phyloP scores from a whole-genome alignment of 2,797 vertebrate genomes.

The Sylvia borin region DNA sequence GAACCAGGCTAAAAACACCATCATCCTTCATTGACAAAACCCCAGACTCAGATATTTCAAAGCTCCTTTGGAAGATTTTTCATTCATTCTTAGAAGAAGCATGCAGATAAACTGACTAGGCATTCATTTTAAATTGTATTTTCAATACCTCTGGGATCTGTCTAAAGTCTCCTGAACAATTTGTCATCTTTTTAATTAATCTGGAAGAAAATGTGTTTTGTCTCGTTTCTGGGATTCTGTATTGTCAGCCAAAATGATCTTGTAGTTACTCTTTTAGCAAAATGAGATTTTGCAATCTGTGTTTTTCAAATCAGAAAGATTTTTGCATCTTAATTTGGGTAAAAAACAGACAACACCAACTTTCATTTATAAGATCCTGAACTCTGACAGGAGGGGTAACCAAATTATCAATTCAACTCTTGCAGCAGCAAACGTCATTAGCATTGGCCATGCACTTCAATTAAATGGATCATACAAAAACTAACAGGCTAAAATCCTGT shows the following conservation, averaged over 20 bases:
- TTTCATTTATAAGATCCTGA: not conserved
- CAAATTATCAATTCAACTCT: not conserved
- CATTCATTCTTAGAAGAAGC: not conserved
- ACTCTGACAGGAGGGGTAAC: not conserved
- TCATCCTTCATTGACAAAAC: not conserved
- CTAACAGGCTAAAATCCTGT: not conserved
- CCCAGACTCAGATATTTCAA: not conserved
- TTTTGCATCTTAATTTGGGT: not conserved
- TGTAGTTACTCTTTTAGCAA: not conserved
- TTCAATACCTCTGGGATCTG: not conserved
- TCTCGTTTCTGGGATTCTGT: not conserved
- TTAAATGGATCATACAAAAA: not conserved
- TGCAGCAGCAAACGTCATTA: not conserved
- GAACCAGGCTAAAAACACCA: not conserved
- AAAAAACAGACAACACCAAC: not conserved
- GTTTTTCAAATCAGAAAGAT: not conserved
- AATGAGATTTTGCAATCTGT: not conserved
- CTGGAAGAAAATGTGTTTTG: not conserved
- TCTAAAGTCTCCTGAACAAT: not conserved
- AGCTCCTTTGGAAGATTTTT: not conserved
- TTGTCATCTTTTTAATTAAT: conserved; percentile 6
- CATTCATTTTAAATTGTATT: not conserved
- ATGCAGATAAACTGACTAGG: not conserved
- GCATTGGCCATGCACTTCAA: not conserved
- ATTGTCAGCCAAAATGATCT: not conserved